Percentiles rank a stretch among this genome's conserved stretches.
Evolutionary conservation across 2,888 invertebrate species (phyloP).

Genomic region (Synergus laeviventris): DNA sequence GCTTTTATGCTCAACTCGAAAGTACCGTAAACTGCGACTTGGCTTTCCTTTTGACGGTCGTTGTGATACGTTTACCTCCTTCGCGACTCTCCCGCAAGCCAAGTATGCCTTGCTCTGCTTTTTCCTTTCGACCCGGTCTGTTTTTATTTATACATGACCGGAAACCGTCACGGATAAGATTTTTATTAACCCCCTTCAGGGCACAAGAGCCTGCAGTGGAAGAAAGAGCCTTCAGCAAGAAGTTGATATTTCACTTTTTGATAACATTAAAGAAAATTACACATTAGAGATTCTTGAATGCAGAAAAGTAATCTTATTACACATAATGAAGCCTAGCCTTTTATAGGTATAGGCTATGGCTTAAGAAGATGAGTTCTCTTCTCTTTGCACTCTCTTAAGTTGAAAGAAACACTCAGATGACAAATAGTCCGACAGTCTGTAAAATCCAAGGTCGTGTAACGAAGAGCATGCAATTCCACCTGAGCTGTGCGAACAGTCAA

Average conservation of each 20-base stretch:
- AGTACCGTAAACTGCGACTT: conserved; percentile 60
- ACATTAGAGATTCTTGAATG: too few relatives aligned
- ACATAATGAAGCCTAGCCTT: too few relatives aligned
- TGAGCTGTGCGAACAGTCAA: conserved; percentile 42
- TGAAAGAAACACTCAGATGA: conserved; percentile 31
- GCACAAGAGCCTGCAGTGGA: background rate
- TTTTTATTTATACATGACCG: conserved; percentile 14
- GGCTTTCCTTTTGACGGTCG: conserved; percentile 61
- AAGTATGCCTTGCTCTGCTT: conserved; percentile 51
- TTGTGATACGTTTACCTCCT: conserved; percentile 54
- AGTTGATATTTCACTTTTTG: background rate
- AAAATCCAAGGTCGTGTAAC: conserved; percentile 33
- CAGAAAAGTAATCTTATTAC: too few relatives aligned
- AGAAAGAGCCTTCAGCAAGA: conserved; percentile 13
- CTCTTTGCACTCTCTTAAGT: conserved; percentile 20
- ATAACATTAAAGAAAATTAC: too few relatives aligned
- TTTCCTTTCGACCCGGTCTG: conserved; percentile 42
- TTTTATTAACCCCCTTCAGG: background rate
- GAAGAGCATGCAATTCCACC: conserved; percentile 45
- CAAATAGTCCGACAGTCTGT: conserved; percentile 33
- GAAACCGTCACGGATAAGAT: conserved; percentile 6
- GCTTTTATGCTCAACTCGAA: conserved; percentile 54
- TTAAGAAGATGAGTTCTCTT: conserved; percentile 34
- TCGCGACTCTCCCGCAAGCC: conserved; percentile 46
- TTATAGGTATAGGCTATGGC: background rate